Conservation (phyloP, 2,113 vertebrate genomes). For the Antechinus flavipes region DNA sequence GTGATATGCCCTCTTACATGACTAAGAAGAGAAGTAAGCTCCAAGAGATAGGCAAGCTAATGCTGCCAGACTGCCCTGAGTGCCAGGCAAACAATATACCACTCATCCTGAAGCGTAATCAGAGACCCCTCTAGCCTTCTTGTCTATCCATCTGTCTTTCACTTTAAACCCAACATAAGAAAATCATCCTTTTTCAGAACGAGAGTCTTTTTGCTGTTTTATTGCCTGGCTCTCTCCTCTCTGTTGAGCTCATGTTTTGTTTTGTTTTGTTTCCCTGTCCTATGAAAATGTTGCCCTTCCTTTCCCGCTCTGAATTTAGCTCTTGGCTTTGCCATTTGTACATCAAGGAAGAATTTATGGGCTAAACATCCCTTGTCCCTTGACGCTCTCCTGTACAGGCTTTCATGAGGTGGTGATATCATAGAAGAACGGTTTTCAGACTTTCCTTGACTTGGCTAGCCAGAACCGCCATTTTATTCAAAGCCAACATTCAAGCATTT, state of each 20-base stretch:
- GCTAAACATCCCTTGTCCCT: not conserved
- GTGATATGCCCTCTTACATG: constrained; percentile 43
- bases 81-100: not conserved
- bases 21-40: constrained; percentile 21
- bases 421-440: constrained; percentile 9
- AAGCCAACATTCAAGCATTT: not conserved
- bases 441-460: constrained; percentile 21
- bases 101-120: not conserved
- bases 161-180: not conserved
- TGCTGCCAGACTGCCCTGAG: not conserved
- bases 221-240: not conserved
- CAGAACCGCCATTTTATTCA: constrained; percentile 40
- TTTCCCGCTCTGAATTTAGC: not conserved
- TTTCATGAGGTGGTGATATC: not conserved
- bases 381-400: not conserved
- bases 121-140: constrained; percentile 14
- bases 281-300: not conserved
- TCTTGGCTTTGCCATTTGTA: not conserved
- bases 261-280: constrained; percentile 30
- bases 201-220: not conserved
- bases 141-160: not conserved
- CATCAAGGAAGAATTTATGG: not conserved
- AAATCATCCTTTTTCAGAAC: constrained; percentile 2
- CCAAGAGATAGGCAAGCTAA: not conserved
- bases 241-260: not conserved